A percentile compares a stretch with the other conserved stretches of the same genome.
Evolutionary conservation across 1,140 invertebrate genomes (phyloP).

Genomic region (Papilio helenus): DNA sequence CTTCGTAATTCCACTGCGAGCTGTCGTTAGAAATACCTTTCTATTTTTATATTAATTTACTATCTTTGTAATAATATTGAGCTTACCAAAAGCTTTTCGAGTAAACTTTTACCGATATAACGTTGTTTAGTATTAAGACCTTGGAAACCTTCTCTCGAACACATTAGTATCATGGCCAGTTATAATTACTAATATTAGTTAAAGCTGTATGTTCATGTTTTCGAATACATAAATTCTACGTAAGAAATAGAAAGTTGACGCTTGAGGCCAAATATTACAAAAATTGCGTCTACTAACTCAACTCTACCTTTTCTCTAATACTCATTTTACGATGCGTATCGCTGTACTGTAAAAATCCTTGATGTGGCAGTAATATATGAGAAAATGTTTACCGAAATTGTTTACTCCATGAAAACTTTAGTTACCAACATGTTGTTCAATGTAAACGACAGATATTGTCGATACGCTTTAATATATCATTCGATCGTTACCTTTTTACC

Average conservation of each 20-base stretch:
- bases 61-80: constrained; percentile 66
- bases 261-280: constrained; percentile 33
- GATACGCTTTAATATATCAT: constrained; percentile 73
- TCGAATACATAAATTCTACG: constrained; percentile 39
- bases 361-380: constrained; percentile 16
- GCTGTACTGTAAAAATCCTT: constrained; percentile 43
- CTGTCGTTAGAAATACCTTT: constrained; percentile 61
- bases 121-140: constrained; percentile 61
- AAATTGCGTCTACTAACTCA: constrained; percentile 33
- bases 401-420: constrained; percentile 70
- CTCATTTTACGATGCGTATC: constrained; percentile 61
- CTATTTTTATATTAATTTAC: constrained; percentile 72
- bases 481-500: constrained; percentile 79
- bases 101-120: constrained; percentile 52
- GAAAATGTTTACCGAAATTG: constrained; percentile 48
- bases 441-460: constrained; percentile 66
- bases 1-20: constrained; percentile 69
- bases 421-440: constrained; percentile 79
- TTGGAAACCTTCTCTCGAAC: constrained; percentile 70
- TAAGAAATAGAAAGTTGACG: constrained; percentile 34
- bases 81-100: constrained; percentile 63
- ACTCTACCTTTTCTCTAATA: constrained; percentile 57
- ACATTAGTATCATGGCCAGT: constrained; percentile 77
- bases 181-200: constrained; percentile 74
- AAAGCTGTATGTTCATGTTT: constrained; percentile 61